These are phyloP conservation scores for Mormyrus lacerda DNA, from an alignment of 2,113 vertebrate species.

Conservation along the genomic window DNA sequence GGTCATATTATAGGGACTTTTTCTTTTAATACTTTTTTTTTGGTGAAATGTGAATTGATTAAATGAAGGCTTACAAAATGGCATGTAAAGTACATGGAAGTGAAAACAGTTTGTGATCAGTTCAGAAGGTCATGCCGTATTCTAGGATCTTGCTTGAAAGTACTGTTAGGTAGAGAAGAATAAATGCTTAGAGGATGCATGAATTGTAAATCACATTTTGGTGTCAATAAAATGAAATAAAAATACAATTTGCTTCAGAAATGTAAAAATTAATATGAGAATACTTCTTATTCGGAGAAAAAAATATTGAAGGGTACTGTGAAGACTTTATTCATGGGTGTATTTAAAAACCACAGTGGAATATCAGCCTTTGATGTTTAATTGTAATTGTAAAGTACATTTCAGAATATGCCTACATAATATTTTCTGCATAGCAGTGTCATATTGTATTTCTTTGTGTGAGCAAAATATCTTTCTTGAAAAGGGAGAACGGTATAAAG, in stretches of 20 bases:
- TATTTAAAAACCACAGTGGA: conserved; percentile 67
- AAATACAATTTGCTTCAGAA: conserved; percentile 44
- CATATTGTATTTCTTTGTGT: conserved; percentile 47
- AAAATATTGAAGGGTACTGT: conserved; percentile 45
- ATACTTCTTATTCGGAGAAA: conserved; percentile 49
- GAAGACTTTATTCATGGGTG: conserved; percentile 56
- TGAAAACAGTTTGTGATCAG: background rate
- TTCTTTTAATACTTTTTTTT: background rate
- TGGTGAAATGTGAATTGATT: background rate
- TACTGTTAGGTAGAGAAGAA: background rate
- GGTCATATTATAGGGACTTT: background rate
- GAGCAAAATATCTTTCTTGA: conserved; percentile 30
- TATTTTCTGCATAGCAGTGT: conserved; percentile 53
- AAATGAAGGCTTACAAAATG: background rate
- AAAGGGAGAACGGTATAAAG: conserved; percentile 4
- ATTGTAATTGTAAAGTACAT: conserved; percentile 71
- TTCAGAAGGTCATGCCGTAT: background rate
- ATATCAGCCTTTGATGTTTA: conserved; percentile 72
- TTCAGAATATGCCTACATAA: conserved; percentile 70
- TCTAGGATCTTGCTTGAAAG: background rate
- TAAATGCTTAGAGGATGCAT: background rate
- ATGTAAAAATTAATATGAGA: conserved; percentile 36
- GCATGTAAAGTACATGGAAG: background rate
- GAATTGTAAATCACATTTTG: background rate
- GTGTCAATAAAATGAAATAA: conserved; percentile 48